Evolutionary conservation across 2,797 vertebrate genomes (phyloP), one percentile per base, ranked within the genome.

Genomic region (Salarias fasciatus): DNA sequence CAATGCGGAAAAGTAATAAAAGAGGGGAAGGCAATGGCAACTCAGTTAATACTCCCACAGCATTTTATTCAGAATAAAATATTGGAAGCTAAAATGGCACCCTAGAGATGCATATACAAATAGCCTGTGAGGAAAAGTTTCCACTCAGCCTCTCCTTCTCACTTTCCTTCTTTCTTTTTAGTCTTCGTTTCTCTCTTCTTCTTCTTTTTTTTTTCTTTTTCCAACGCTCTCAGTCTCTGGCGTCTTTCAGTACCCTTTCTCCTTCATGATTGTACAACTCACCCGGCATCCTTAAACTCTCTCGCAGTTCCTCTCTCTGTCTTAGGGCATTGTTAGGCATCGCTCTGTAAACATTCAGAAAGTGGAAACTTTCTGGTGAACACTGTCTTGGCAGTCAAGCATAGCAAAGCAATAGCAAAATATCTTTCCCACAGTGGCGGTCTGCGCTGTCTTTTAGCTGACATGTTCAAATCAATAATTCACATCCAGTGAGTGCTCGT

Each of bases 401-500:
- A 85, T 61, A 81, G 69, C 80, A 75, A 80, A 85, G 77, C 67
- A 79, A 82, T 15, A 69, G 79, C 75, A 80, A 84, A 87, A 86
- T 74, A 90, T 75, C 72, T 58, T 62, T 77, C 65, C 75, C 72
- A 78, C 69, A 86, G 82, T 75, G 73, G 77, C 55, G 13, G 55
- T 82, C 82, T 75, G 66, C 12, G 67, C 79, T 86, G 82, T 80
- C 76, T 88, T 80, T 85, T 64, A 80, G 76, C 84, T 90, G 88
- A 89, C 90, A 90, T 91, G 87, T 88, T 90, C 60, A 63, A 89
- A 92, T 92, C 88, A 91, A 92, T 91, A 88, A 91, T 88, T 91
- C 77, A 90, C 86, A 83, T 79, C 70, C 69, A 69, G 59, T 82
- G 83, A 81, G 75, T 51, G 71, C 36, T 54, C 45, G 69, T 68